Base-by-base conservation (phyloP, 1,140 invertebrate species). In the Drosophila cardini region DNA sequence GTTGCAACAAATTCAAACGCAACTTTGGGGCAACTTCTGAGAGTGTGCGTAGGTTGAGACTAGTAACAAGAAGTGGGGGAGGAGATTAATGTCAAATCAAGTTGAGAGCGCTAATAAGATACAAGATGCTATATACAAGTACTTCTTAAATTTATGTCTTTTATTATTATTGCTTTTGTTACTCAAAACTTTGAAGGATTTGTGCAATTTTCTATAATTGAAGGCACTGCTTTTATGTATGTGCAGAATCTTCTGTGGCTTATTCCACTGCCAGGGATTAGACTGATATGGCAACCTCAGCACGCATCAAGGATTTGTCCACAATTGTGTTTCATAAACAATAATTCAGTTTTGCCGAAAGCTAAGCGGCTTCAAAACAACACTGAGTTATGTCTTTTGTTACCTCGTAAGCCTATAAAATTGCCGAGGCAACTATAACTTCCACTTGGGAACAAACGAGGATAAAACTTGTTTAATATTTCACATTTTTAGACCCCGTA, bases 181-280 rank as follows among this genome's bases (percentile, higher is more conserved):
- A 46, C 55, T 61, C 55, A 63, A 80, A 85, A 86, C 57, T 87
- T 81, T 78, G 65, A 77, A 72, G 82, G 83, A 78, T 86, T 87
- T 87, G 72, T 63, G 83, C 83, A 82, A 78, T 87, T 86, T 76
- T 60, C 75, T 79, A 86, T 82, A 87, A 82, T 87, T 86, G 83
- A 82, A 76, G 2, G 21, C 67, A 46, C 30, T 26, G 36, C 34
- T 52, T 15, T 60, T 56, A 32, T 3, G 32, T 0, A 48, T 48
- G 58, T 36, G 58, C 78, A 80, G 69, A 81, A 78, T 72, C 57
- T n/a, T 53, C 63, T 62, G 58, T 46, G 75, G 69, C 57, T 74
- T 68, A 52, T 21, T 48, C 50, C 50, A 32, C 34, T 67, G 38
- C 16, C 38, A 15, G 16, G 64, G 68, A 55, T 61, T 61, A 71